Base-by-base conservation (phyloP, 1,140 invertebrate genomes). In the Neomicropteryx cornuta region DNA sequence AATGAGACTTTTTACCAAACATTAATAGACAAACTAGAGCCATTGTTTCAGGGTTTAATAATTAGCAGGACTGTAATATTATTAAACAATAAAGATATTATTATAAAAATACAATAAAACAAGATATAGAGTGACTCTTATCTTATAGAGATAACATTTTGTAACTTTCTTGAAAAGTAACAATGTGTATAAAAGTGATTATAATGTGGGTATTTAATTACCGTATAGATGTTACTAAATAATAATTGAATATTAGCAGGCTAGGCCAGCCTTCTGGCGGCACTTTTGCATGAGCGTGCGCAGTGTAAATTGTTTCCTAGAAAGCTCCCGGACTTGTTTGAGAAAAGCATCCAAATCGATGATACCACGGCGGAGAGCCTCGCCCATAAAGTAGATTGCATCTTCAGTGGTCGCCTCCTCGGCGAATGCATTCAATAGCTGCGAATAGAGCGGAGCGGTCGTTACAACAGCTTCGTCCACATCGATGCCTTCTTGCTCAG, bases 331-430 rank as follows among this genome's bases (percentile, higher is more conserved):
- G 2, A 98, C 90, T 75, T 97, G 90, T 66, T 97, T 97, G 38
- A 99, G 71, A 70, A 97, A 99, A 29, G 87, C 81, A 53, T 98
- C 94, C 48, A 98, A 63, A 68, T 96, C 92, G 55, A 99, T 91
- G 3, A 94, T 87, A 38, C 87, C 84, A 50, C 85, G 83, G 44
- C 92, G 72, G 35, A 99, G 63, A 17, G 90, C 95, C 70, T 98
- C 92, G n/a, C 91, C 92, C 55, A 99, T 79, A 61, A 94, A 96
- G 62, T 98, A 99, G 52, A 99, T 96, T 35, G 93, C 87, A 75
- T 99, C 96, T 71, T 98, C 95, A 33, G 89, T 83, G 8, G 96
- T 93, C 49, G 94, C 90, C 70, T 99, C 96, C 67, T 98, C 93
- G 33, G 92, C 91, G 77, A 91, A 99, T 21, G 91, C 81, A 68